Evolutionary conservation across 2,113 vertebrate species (phyloP).

Genomic region (Kobus ellipsiprymnus): DNA sequence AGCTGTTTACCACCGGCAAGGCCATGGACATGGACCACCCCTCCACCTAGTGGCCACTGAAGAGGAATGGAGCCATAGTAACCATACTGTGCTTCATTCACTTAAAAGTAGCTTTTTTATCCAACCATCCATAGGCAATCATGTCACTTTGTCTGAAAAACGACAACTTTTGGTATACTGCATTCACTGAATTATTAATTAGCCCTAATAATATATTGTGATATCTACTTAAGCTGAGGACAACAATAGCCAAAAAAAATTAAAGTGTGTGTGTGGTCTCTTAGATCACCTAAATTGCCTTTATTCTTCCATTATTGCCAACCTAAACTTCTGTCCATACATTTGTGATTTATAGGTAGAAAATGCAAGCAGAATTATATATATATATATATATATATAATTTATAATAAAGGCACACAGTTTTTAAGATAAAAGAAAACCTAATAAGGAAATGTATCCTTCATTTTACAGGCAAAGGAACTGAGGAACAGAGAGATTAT

Average conservation of each 20-base stretch:
- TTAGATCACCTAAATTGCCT: neutral
- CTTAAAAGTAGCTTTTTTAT: conserved; percentile 48
- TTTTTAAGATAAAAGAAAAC: conserved; percentile 19
- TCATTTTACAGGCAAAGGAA: conserved; percentile 15
- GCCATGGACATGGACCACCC: conserved; percentile 40
- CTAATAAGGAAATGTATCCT: neutral
- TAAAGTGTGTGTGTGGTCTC: neutral
- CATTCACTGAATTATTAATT: conserved; percentile 32
- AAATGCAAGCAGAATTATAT: neutral
- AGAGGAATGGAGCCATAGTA: conserved; percentile 33
- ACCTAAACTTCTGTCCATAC: neutral
- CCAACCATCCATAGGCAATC: neutral
- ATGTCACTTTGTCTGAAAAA: conserved; percentile 1
- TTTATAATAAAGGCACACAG: conserved; percentile 6
- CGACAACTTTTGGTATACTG: neutral
- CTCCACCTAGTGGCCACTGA: conserved; percentile 68
- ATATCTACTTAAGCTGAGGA: conserved; percentile 7
- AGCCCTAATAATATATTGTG: conserved; percentile 21
- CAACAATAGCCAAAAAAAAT: neutral
- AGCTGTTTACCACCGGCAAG: conserved; percentile 9
- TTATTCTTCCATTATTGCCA: neutral
- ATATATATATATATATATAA: neutral
- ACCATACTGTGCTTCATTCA: neutral
- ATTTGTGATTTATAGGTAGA: neutral
- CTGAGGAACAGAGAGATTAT: conserved; percentile 19